These are phyloP conservation scores for human (Homo sapiens) DNA, from an alignment of 2,113 vertebrate species.

Conservation along the genomic window DNA sequence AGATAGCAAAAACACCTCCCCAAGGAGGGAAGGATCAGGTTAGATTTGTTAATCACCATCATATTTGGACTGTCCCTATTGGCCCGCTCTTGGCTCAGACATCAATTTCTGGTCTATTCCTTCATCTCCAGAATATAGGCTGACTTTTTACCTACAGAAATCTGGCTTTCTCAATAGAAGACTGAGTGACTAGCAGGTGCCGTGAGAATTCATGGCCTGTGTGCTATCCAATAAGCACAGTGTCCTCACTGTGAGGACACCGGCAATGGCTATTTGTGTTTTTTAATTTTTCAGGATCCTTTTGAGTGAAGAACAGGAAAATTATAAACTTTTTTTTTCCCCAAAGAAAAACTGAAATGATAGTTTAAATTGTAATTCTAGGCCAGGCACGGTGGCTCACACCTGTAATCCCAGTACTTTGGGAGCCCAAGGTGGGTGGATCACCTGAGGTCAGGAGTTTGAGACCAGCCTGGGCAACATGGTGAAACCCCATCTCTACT, in stretches of 20 bases:
- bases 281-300: slow-evolving; percentile 21
- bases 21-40: not conserved
- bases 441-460: too few species aligned
- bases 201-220: not conserved
- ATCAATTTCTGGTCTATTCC: not conserved
- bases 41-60: not conserved
- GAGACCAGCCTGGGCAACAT: too few species aligned
- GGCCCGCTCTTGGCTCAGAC: not conserved
- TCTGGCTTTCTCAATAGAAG: not conserved
- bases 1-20: not conserved
- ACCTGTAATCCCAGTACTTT: not conserved
- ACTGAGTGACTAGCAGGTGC: not conserved
- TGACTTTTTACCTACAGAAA: not conserved
- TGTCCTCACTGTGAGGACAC: not conserved
- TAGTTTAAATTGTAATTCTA: not conserved
- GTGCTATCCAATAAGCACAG: not conserved
- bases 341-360: slow-evolving; percentile 23
- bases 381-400: not conserved
- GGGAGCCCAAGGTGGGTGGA: too few species aligned
- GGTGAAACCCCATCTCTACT: too few species aligned
- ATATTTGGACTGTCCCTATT: not conserved
- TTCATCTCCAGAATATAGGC: not conserved
- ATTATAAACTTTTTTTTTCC: not conserved
- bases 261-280: too few species aligned
- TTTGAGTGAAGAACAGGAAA: slow-evolving; percentile 18